Evolutionary conservation across 2,888 invertebrate species (phyloP), one percentile per base, ranked within the genome.

Genomic region (Apeira syringaria): DNA sequence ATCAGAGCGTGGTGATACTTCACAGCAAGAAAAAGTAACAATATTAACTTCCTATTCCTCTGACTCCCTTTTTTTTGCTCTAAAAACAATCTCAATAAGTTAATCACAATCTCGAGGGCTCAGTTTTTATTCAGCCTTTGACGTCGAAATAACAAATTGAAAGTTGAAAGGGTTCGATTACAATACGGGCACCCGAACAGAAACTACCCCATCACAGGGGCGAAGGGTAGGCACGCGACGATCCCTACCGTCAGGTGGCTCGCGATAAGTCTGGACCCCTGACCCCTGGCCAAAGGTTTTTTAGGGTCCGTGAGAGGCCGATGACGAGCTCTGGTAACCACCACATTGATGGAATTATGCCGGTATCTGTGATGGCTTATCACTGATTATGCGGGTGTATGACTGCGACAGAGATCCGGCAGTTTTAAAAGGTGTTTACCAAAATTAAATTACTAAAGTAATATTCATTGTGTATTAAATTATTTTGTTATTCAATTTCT

Each of bases 151-250:
- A 47, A 47, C 40, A 47, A 43, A 47, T 49, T 45, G 49, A 43
- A 43, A 43, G 30, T 50, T 46, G 40, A 47, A 41, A 45, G 49
- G 45, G 45, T 39, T 42, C 47, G 30, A 52, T 51, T 51, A 51
- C 46, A 49, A 55, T 55, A 43, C 54, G 54, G 54, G 45, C 6
- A 12, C 39, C 39, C 45, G 36, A 46, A 38, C 38, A 39, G 39
- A 41, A 43, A 20, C 28, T 28, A 28, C 28, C 31, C 47, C 34
- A 18, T 24, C 9, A 29, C 47, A 49, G 47, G 55, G 50, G 47
- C 43, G 53, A 36, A 4, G 1, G 17, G n/a, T n/a, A n/a, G 5
- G 41, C 45, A 34, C 41, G 41, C 39, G 49, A 11, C 38, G 1
- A 29, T 8, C 32, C 35, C 35, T 30, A 25, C 27, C 39, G 38